Evolutionary conservation across 1,140 invertebrate species (phyloP).

Genomic region (Drosophila auraria): DNA sequence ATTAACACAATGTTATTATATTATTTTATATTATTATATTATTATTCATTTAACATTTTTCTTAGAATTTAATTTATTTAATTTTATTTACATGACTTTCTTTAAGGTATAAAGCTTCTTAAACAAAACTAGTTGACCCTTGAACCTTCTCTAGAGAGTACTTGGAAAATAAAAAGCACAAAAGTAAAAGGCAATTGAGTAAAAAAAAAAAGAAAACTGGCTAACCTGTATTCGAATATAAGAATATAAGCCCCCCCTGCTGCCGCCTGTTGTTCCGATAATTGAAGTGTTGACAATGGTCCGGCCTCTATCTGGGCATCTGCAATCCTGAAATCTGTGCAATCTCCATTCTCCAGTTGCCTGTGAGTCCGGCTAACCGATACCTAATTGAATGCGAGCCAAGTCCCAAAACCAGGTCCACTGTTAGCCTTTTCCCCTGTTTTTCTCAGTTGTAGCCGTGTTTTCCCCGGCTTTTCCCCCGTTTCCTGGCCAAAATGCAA

Average conservation of each 20-base stretch:
- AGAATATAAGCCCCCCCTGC: slow-evolving; percentile 9
- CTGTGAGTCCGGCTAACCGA: slow-evolving; percentile 31
- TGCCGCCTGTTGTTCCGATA: slow-evolving; percentile 39
- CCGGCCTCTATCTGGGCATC: slow-evolving; percentile 9
- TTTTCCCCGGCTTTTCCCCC: slow-evolving; percentile 8
- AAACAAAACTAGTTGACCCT: too few species aligned
- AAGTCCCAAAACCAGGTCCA: slow-evolving; percentile 38
- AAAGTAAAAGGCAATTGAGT: slow-evolving; percentile 4
- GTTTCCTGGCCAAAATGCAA: slow-evolving; percentile 23
- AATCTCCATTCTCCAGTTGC: slow-evolving; percentile 10
- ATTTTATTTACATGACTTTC: too few species aligned
- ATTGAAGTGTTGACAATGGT: slow-evolving; percentile 53
- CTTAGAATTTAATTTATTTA: too few species aligned
- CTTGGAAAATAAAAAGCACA: neutral
- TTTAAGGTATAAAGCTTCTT: too few species aligned
- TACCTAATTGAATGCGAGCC: slow-evolving; percentile 58
- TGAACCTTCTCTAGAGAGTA: neutral
- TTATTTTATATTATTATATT: too few species aligned
- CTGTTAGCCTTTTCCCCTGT: slow-evolving; percentile 15
- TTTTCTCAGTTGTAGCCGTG: slow-evolving; percentile 8
- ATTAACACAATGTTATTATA: too few species aligned
- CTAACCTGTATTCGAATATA: neutral
- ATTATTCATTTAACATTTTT: too few species aligned
- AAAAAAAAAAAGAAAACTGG: neutral
- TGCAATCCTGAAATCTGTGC: slow-evolving; percentile 21